phyloP scores from a whole-genome alignment of 2,113 vertebrate genomes.

The Falco punctatus region DNA sequence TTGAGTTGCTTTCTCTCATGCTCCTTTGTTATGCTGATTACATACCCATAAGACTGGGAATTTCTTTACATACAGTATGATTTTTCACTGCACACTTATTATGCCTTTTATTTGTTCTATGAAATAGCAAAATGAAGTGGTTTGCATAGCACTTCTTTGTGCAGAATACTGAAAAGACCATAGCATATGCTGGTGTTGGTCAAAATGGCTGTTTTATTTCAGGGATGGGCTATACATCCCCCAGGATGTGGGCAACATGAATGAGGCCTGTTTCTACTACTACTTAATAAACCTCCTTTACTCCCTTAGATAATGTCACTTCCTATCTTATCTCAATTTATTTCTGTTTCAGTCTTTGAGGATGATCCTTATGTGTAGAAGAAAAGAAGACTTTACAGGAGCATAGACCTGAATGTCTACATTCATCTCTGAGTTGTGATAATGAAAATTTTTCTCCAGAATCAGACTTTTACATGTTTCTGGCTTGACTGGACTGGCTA shows the following conservation, averaged over 20 bases:
- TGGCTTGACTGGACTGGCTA: neutral
- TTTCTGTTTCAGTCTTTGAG: neutral
- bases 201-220: neutral
- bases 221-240: neutral
- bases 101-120: neutral
- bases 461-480: neutral
- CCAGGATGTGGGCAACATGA: neutral
- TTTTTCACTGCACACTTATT: neutral
- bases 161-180: neutral
- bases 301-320: neutral
- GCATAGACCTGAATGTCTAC: neutral
- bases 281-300: neutral
- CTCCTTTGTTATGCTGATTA: conserved; percentile 48
- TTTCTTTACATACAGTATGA: neutral
- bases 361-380: neutral
- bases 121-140: neutral
- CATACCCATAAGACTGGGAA: neutral
- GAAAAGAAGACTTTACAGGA: neutral
- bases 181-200: neutral
- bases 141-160: neutral
- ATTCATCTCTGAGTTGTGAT: neutral
- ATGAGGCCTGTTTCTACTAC: neutral
- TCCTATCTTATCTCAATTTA: neutral
- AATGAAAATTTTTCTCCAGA: neutral
- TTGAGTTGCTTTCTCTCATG: neutral